phyloP scores from a whole-genome alignment of 1,140 invertebrate species.

The Drosophila kohkoa region DNA sequence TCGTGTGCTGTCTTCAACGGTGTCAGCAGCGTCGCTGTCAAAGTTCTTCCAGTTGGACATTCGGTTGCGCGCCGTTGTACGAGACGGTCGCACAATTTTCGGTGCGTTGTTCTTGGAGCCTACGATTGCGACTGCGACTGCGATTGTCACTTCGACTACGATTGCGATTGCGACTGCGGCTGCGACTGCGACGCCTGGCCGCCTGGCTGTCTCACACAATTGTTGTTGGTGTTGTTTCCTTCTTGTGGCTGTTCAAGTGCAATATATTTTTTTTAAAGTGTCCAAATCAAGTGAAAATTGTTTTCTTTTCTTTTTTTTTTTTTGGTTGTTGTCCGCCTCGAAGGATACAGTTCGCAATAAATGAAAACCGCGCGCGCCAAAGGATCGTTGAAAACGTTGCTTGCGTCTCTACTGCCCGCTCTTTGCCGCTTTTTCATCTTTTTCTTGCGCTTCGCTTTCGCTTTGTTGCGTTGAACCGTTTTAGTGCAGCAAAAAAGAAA shows the following conservation, averaged over 20 bases:
- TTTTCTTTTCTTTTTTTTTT: constrained; percentile 37
- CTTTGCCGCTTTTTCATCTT: background rate
- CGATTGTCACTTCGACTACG: constrained; percentile 16
- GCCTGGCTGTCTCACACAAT: constrained; percentile 39
- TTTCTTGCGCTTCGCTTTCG: background rate
- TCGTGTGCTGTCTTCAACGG: constrained; percentile 49
- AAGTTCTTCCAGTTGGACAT: constrained; percentile 75
- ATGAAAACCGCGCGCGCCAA: constrained; percentile 6
- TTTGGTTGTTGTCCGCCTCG: constrained; percentile 6
- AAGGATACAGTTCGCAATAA: constrained; percentile 30
- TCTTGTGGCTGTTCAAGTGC: constrained; percentile 38
- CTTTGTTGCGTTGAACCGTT: background rate
- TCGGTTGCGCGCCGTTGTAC: constrained; percentile 83
- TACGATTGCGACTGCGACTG: constrained; percentile 21
- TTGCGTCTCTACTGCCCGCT: constrained; percentile 1
- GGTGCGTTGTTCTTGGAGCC: constrained; percentile 56
- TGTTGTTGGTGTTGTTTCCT: constrained; percentile 27
- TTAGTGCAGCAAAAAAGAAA: background rate
- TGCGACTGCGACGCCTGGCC: constrained; percentile 32
- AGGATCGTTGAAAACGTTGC: constrained; percentile 33
- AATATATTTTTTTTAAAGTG: constrained; percentile 60
- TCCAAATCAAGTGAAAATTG: constrained; percentile 33
- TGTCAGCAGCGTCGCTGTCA: constrained; percentile 48
- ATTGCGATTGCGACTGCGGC: constrained; percentile 8
- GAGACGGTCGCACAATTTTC: constrained; percentile 81